phyloP scores from a whole-genome alignment of 2,797 vertebrate genomes.

The Sebastes steindachneri region DNA sequence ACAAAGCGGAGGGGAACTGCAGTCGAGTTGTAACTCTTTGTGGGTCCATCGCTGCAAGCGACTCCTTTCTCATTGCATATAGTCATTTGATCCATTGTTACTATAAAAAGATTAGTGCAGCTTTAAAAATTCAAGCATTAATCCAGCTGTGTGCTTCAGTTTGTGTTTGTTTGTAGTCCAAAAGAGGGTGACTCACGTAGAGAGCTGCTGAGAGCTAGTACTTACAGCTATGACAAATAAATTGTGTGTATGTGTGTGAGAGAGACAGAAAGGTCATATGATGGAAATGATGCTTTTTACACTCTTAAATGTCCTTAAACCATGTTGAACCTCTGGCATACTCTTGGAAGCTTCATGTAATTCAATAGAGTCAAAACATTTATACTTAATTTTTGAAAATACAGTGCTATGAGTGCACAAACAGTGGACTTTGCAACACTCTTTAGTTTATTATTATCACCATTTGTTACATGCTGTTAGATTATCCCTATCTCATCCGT shows the following conservation, averaged over 20 bases:
- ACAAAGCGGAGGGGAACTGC: neutral
- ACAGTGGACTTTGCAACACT: neutral
- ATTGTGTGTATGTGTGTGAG: neutral
- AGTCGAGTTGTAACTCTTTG: neutral
- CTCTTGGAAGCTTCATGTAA: neutral
- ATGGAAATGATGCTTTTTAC: slow-evolving; percentile 17
- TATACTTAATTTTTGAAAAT: neutral
- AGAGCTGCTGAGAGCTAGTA: slow-evolving; percentile 31
- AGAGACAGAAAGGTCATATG: neutral
- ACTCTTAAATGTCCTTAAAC: slow-evolving; percentile 20
- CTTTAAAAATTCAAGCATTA: slow-evolving; percentile 7
- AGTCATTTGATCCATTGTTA: neutral
- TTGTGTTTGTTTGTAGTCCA: slow-evolving; percentile 20
- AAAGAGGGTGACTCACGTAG: slow-evolving; percentile 26
- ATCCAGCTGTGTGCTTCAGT: neutral
- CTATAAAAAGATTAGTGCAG: neutral
- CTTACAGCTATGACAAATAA: slow-evolving; percentile 1
- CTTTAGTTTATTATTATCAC: neutral
- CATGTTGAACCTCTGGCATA: neutral
- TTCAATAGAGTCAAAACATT: neutral
- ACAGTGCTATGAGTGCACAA: neutral
- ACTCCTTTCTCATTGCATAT: neutral
- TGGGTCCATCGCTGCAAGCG: neutral
- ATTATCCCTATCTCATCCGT: neutral
- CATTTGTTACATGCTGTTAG: neutral